These are phyloP conservation scores for Pholis gunnellus DNA, from an alignment of 2,113 vertebrate genomes.

Conservation along the genomic window DNA sequence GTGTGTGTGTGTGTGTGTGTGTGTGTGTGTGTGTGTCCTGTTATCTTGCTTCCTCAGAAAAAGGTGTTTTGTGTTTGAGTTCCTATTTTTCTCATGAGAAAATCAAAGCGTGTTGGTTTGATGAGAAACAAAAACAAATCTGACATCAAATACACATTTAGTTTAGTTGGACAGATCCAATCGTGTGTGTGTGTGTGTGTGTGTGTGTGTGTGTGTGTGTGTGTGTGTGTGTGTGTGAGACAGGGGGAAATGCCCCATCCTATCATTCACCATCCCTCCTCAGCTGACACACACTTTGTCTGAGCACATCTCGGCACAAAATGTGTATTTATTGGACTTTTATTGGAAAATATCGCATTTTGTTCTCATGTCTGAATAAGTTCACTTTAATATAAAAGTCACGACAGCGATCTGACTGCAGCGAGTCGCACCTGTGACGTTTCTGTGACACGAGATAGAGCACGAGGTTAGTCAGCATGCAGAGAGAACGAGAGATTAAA, in stretches of 20 bases:
- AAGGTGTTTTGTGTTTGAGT: constrained; percentile 7
- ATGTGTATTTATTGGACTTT: too few relatives aligned
- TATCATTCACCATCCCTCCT: too few relatives aligned
- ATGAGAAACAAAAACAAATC: neutral
- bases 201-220: too few relatives aligned
- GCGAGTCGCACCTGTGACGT: neutral
- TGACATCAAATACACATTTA: neutral
- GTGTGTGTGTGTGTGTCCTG: neutral
- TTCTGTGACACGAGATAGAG: neutral
- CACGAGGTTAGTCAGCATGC: too few relatives aligned
- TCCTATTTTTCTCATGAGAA: neutral
- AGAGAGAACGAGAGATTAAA: neutral
- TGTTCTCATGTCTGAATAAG: neutral
- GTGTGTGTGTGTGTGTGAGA: too few relatives aligned
- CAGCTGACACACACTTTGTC: neutral
- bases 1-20: neutral
- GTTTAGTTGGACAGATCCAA: neutral
- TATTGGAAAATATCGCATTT: neutral
- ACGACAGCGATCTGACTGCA: neutral
- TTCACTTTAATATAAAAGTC: neutral
- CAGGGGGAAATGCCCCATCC: too few relatives aligned
- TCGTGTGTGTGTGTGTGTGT: neutral
- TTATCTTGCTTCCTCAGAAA: constrained; percentile 46
- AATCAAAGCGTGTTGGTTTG: neutral
- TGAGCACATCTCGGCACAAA: neutral